Percentiles rank a stretch among this genome's conserved stretches.
Conservation (phyloP, 2,797 vertebrate genomes). For the Poecile montanus region DNA sequence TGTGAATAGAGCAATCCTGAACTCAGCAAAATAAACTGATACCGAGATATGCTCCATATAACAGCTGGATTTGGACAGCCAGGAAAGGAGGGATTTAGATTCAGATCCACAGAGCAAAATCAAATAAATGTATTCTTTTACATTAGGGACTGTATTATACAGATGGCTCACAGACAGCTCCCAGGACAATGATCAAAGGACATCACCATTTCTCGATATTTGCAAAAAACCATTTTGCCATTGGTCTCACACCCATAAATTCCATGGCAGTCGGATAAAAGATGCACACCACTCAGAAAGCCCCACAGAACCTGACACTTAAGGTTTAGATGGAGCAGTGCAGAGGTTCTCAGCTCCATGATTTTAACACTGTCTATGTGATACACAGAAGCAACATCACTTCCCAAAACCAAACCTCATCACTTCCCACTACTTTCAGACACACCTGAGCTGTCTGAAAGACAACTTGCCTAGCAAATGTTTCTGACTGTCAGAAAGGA, state of each 20-base stretch:
- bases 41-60: rapidly evolving
- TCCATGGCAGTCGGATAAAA: not conserved
- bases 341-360: not conserved
- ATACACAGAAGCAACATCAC: not conserved
- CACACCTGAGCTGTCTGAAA: not conserved
- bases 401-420: not conserved
- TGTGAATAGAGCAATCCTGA: not conserved
- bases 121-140: not conserved
- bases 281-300: not conserved
- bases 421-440: not conserved
- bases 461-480: not conserved
- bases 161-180: not conserved
- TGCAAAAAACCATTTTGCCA: not conserved
- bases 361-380: not conserved
- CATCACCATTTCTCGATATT: not conserved
- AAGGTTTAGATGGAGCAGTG: not conserved
- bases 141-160: not conserved
- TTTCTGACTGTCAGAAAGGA: not conserved
- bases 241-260: not conserved
- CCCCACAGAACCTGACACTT: not conserved
- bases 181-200: not conserved
- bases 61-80: not conserved
- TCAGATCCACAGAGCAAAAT: not conserved
- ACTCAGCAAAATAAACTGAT: not conserved
- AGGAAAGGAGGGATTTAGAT: not conserved